Percentiles rank a stretch among this genome's conserved stretches.
Conservation (phyloP, 1,140 invertebrate genomes). For the Nylanderia fulva region DNA sequence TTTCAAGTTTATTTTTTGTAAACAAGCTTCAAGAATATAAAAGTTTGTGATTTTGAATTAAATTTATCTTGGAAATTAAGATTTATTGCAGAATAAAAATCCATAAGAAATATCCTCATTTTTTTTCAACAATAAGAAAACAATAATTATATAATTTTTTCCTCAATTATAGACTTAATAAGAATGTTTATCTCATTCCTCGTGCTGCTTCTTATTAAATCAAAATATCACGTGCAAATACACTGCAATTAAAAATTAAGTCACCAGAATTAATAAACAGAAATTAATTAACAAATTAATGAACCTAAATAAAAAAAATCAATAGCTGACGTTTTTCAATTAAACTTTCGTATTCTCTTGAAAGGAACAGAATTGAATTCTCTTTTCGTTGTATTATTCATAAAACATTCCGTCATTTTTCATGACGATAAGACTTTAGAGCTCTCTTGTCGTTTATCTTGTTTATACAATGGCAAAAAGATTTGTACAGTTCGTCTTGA, state of each 20-base stretch:
- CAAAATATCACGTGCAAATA: not conserved
- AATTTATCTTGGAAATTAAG: not conserved
- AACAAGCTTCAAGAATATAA: not conserved
- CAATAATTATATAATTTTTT: not conserved
- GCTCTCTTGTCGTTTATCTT: too few species aligned
- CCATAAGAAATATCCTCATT: too few species aligned
- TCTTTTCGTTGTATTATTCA: not conserved
- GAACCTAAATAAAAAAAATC: not conserved
- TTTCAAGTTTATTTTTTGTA: not conserved
- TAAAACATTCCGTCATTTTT: not conserved
- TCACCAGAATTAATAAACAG: too few species aligned
- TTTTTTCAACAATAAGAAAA: not conserved
- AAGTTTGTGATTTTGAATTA: not conserved
- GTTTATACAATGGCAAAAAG: not conserved
- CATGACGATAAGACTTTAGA: too few species aligned
- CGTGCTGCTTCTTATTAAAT: not conserved
- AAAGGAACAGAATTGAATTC: not conserved
- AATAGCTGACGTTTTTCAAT: not conserved
- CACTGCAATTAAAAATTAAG: not conserved
- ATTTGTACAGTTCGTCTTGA: slow-evolving; percentile 6
- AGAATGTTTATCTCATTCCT: not conserved
- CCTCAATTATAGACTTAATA: not conserved
- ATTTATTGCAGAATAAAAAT: not conserved
- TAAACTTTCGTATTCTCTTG: not conserved
- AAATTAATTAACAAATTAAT: not conserved